Conservation (phyloP, 2,797 vertebrate genomes). For the Mus spretus region DNA sequence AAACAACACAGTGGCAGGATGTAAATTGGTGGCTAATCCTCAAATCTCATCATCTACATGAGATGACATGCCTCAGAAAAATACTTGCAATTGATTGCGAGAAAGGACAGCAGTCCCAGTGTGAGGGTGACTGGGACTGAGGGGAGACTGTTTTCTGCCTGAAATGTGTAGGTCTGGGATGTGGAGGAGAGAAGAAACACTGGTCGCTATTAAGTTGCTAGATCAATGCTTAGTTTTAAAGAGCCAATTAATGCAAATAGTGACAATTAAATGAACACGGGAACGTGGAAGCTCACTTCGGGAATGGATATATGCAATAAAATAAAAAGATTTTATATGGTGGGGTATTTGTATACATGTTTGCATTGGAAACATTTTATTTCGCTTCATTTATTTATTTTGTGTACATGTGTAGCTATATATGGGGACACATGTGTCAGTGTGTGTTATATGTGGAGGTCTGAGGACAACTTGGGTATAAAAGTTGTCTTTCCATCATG, state of each 20-base stretch:
- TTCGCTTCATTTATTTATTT: not conserved
- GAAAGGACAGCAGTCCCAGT: not conserved
- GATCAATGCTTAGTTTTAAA: not conserved
- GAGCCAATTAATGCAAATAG: not conserved
- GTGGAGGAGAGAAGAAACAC: not conserved
- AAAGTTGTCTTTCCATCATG: not conserved
- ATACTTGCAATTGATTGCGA: not conserved
- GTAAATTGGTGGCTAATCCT: not conserved
- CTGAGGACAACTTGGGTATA: not conserved
- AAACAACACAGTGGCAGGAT: not conserved
- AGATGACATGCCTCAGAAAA: not conserved
- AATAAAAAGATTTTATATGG: not conserved
- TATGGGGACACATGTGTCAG: too few relatives aligned
- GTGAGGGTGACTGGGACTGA: rapidly evolving
- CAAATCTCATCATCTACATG: not conserved
- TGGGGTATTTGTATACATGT: not conserved
- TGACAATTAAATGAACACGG: not conserved
- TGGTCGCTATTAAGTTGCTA: not conserved
- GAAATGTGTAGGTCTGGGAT: not conserved
- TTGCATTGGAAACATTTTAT: not conserved
- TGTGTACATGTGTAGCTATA: too few relatives aligned
- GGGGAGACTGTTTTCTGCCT: not conserved
- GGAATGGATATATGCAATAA: not conserved
- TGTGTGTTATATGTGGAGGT: not conserved
- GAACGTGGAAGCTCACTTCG: not conserved